Base-by-base conservation (phyloP, 2,797 vertebrate genomes). In the Ctenochaetus hawaiiensis region DNA sequence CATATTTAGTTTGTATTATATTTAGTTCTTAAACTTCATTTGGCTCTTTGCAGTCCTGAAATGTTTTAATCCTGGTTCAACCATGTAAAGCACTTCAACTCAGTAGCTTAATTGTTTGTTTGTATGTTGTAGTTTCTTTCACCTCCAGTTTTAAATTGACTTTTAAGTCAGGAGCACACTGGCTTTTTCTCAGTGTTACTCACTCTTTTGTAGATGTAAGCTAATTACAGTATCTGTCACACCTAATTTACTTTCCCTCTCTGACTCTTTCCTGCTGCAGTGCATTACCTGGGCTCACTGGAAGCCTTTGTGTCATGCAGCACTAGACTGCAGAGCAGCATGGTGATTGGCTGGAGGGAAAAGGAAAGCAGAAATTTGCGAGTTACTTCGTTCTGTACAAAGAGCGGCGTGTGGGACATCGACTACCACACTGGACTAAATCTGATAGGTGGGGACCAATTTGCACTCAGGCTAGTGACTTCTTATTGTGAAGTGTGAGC, bases 221-320 rank as follows among this genome's bases (percentile, higher is more conserved):
- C 22, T 78, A 58, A 79, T 67, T 39, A 57, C 13, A 26, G 53
- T 47, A 53, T 70, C 47, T 57, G 20, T 56, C 16, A 58, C 45
- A 49, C 4, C 30, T 79, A 30, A 54, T 72, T 78, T 58, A 22
- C 63, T 30, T 13, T 47, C 34, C 10, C n/a, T 65, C 18, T 71
- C 17, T 61, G 51, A 51, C 60, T 86, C 48, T 64, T 2, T 80
- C 56, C 67, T 69, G 47, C 16, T 63, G 57, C 83, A 95, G 94
- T 95, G 65, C 83, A 67, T 51, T 96, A 93, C 84, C 87, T 87
- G 71, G 94, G 93, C n/a, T 92, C 92, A 23, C 92, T 96, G 87
- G 95, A 95, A 58, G 95, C 90, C 18, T 93, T 97, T 51, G 91
- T 96, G 86, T 97, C 95, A 18, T 94, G 95, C 72, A 93, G 95